Base-by-base conservation (phyloP, 2,113 vertebrate species). In the Xiphorhynchus elegans region DNA sequence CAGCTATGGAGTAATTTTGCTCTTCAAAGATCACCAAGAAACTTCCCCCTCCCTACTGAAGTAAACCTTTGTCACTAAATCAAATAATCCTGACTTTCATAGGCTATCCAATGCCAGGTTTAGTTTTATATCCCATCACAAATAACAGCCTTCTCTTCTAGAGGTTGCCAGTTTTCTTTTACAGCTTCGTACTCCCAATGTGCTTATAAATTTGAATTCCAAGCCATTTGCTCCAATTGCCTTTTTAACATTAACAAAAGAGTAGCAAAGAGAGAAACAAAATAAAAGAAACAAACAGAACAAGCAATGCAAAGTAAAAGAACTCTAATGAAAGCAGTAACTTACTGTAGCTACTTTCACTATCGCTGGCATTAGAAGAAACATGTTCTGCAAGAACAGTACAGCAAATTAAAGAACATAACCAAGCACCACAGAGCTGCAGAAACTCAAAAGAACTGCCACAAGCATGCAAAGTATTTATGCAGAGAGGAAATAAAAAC, bases 281-380 rank as follows among this genome's bases (percentile, higher is more conserved):
- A 97, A 92, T 82, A 96, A 97, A 96, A 92, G 28, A 95, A 95
- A 89, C 42, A 83, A 96, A 95, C 58, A 86, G 63, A 95, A 87
- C 73, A 94, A 96, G 97, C 94, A 96, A 94, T 82, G 91, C 97
- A 98, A 98, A 97, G 87, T 94, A 97, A 98, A 98, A 96, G 96
- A 93, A 90, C 88, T 89, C 97, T 97, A 98, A 98, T 95, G 95
- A 97, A 98, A 98, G 98, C 97, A 94, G 59, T 97, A 97, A 98
- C 98, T 98, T 98, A 98, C 98, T 97, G 98, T 97, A 98, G 98
- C 98, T 98, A 98, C 98, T 98, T 98, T 98, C 98, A 96, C 98
- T 98, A 98, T 98, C 98, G 97, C 98, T 98, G 98, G 98, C 98
- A 98, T 98, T 98, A 98, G 98, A 98, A 97, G 98, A 98, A 97